These are phyloP conservation scores for Platygyra sinensis DNA, from an alignment of 64 coral and sea anemone species.

Conservation along the genomic window DNA sequence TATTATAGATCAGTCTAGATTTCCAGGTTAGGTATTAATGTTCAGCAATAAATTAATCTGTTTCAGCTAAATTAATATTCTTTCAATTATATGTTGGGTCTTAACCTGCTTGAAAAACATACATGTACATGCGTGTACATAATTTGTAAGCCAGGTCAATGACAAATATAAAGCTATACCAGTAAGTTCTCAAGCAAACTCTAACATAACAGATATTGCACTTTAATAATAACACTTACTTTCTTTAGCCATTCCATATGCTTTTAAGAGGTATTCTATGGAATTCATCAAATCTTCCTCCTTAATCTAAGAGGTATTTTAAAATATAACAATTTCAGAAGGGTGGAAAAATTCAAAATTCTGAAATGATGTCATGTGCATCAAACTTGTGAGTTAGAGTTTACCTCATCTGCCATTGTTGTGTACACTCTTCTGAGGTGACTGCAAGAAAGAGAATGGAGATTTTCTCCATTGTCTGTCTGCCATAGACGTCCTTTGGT, in stretches of 20 bases:
- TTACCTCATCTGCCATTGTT: conserved; percentile 83
- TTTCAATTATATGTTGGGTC: too few relatives aligned
- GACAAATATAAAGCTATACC: too few relatives aligned
- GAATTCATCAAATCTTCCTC: conserved; percentile 69
- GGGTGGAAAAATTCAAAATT: background rate
- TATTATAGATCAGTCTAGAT: too few relatives aligned
- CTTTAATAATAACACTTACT: conserved; percentile 50
- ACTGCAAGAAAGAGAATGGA: conserved; percentile 90
- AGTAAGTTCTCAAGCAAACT: too few relatives aligned
- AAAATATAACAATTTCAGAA: background rate
- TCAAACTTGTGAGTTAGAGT: background rate
- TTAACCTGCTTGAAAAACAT: too few relatives aligned
- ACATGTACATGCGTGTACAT: too few relatives aligned
- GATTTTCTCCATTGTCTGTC: conserved; percentile 82
- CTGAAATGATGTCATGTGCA: background rate
- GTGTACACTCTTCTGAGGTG: conserved; percentile 87
- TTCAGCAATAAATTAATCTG: too few relatives aligned
- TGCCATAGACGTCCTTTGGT: conserved; percentile 95
- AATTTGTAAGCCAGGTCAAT: too few relatives aligned
- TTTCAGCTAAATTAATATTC: too few relatives aligned
- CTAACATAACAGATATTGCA: too few relatives aligned
- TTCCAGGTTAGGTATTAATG: too few relatives aligned
- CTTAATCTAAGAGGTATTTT: conserved; percentile 40
- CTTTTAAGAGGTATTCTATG: conserved; percentile 88
- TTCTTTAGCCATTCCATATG: conserved; percentile 99